A percentile compares a stretch with the other conserved stretches of the same genome.
Evolutionary conservation across 2,113 vertebrate species (phyloP).

Genomic region (Phaethon lepturus): DNA sequence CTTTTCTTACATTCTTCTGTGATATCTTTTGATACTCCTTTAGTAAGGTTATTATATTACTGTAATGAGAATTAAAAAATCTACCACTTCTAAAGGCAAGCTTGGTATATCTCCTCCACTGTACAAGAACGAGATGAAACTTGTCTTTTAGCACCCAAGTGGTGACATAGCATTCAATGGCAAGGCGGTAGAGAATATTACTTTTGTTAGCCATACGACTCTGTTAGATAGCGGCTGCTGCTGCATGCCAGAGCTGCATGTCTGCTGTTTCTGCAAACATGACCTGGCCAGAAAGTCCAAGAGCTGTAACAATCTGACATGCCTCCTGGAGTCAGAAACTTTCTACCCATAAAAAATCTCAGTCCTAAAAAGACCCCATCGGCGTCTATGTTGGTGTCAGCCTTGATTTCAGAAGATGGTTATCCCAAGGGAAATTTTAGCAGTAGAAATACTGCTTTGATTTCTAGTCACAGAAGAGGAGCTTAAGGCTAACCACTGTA

Average conservation of each 20-base stretch:
- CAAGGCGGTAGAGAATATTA: neutral
- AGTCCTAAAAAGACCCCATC: neutral
- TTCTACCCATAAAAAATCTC: neutral
- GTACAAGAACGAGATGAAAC: neutral
- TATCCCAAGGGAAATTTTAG: neutral
- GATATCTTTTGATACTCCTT: neutral
- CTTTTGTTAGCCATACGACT: neutral
- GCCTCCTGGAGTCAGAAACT: neutral
- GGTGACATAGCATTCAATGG: neutral
- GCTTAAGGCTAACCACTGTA: neutral
- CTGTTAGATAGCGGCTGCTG: neutral
- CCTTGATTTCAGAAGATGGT: neutral
- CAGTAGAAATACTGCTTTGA: neutral
- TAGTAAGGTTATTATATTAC: neutral
- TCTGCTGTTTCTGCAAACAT: neutral
- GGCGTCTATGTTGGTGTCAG: neutral
- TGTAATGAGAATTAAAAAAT: neutral
- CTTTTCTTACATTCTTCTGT: fast-evolving
- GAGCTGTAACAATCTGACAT: neutral
- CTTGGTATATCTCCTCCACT: neutral
- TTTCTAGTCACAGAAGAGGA: neutral
- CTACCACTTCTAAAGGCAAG: neutral
- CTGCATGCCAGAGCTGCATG: neutral
- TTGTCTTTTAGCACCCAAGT: neutral
- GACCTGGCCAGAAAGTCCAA: neutral